A percentile compares a stretch with the other conserved stretches of the same genome.
phyloP scores from a whole-genome alignment of 1,140 invertebrate species.

The Mamestra configurata region DNA sequence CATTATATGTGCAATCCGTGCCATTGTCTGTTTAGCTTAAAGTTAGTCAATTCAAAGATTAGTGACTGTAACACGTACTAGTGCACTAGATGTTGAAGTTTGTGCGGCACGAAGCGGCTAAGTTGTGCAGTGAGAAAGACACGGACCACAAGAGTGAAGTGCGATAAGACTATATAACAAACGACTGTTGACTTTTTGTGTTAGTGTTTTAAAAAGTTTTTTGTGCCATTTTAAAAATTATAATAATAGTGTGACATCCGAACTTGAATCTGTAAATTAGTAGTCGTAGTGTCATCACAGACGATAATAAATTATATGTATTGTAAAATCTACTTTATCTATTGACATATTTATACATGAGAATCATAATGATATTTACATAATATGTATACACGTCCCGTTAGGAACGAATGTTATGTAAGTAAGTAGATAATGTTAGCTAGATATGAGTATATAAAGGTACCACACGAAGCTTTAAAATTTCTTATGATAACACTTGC shows the following conservation, averaged over 20 bases:
- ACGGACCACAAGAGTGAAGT: conserved; percentile 67
- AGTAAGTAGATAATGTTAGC: conserved; percentile 85
- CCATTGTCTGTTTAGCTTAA: conserved; percentile 87
- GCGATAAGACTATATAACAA: conserved; percentile 70
- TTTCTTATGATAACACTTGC: conserved; percentile 87
- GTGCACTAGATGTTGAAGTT: conserved; percentile 58
- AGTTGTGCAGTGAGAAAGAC: conserved; percentile 56
- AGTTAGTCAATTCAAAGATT: conserved; percentile 81
- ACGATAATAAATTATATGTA: conserved; percentile 85
- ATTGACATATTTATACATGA: conserved; percentile 86
- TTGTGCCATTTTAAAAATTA: conserved; percentile 87
- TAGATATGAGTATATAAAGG: conserved; percentile 82
- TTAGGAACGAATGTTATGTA: conserved; percentile 88
- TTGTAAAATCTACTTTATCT: conserved; percentile 84
- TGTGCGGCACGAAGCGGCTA: conserved; percentile 60
- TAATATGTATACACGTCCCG: conserved; percentile 87
- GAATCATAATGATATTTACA: conserved; percentile 86
- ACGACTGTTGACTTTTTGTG: conserved; percentile 84
- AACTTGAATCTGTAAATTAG: conserved; percentile 86
- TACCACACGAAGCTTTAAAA: conserved; percentile 88
- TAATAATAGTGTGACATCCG: conserved; percentile 86
- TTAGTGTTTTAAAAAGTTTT: conserved; percentile 87
- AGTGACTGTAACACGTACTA: conserved; percentile 67
- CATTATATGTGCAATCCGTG: conserved; percentile 86
- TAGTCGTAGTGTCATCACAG: conserved; percentile 84